These are phyloP conservation scores for Albula glossodonta DNA, from an alignment of 2,113 vertebrate species.

Conservation along the genomic window DNA sequence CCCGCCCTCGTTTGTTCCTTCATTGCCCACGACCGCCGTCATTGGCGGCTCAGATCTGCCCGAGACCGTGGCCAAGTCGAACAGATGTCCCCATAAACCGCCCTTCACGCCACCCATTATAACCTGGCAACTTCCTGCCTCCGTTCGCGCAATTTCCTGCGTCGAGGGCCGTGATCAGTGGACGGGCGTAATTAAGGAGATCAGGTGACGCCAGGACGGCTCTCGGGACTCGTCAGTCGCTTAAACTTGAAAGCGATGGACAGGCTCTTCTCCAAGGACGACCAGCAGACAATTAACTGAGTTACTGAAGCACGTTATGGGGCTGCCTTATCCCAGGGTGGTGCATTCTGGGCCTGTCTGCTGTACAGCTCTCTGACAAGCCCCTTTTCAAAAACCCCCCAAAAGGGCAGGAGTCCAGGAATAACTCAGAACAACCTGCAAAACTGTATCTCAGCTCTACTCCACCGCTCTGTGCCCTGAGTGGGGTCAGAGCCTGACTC, in stretches of 20 bases:
- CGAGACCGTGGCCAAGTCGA: slow-evolving; percentile 11
- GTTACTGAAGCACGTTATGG: not conserved
- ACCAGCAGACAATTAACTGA: slow-evolving; percentile 11
- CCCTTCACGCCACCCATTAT: not conserved
- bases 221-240: not conserved
- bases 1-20: not conserved
- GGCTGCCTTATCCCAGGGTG: not conserved
- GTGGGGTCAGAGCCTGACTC: not conserved
- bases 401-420: not conserved
- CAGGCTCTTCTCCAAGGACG: slow-evolving; percentile 3
- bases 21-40: not conserved
- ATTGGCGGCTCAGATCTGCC: not conserved
- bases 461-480: not conserved
- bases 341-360: not conserved
- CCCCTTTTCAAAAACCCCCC: not conserved
- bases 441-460: not conserved
- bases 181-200: not conserved
- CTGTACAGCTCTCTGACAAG: not conserved
- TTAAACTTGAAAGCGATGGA: not conserved
- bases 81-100: slow-evolving; percentile 13
- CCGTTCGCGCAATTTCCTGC: not conserved
- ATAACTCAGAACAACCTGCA: no score
- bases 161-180: not conserved
- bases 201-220: not conserved
- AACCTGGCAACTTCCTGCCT: not conserved